Evolutionary conservation across 2,888 invertebrate genomes (phyloP).

Genomic region (Caenorhabditis drosophilae): DNA sequence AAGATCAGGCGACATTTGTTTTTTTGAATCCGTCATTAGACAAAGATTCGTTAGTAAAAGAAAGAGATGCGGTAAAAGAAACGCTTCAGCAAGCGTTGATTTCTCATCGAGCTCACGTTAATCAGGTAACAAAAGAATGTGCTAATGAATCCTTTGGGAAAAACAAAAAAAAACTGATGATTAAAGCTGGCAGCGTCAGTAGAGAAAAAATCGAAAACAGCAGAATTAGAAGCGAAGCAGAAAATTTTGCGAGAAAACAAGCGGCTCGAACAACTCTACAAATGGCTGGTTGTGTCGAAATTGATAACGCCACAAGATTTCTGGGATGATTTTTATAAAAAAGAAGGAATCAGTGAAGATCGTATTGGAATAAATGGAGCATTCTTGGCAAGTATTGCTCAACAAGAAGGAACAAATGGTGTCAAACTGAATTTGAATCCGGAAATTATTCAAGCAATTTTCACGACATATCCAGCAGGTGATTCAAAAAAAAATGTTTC

Average conservation of each 20-base stretch:
- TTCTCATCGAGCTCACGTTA: slow-evolving; percentile 50
- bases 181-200: slow-evolving; percentile 48
- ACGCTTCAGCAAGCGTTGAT: slow-evolving; percentile 87
- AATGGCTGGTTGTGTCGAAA: slow-evolving; percentile 93
- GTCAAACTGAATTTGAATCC: slow-evolving; percentile 85
- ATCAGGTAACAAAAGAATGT: slow-evolving; percentile 38
- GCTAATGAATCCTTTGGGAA: background rate
- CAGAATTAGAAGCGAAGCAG: slow-evolving; percentile 57
- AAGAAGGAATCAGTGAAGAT: slow-evolving; percentile 52
- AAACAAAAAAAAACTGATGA: background rate
- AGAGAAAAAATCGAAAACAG: slow-evolving; percentile 44
- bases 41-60: slow-evolving; percentile 82
- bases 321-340: slow-evolving; percentile 75
- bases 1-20: slow-evolving; percentile 82
- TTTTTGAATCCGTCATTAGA: slow-evolving; percentile 86
- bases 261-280: slow-evolving; percentile 76
- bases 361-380: slow-evolving; percentile 82
- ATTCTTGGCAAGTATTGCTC: slow-evolving; percentile 72
- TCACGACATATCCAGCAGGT: slow-evolving; percentile 94
- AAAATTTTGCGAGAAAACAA: slow-evolving; percentile 57
- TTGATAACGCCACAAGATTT: slow-evolving; percentile 96
- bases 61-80: slow-evolving; percentile 91
- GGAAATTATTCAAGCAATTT: slow-evolving; percentile 96
- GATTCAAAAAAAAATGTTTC: too few relatives aligned
- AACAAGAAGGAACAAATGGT: slow-evolving; percentile 65